Evolutionary conservation across 2,888 invertebrate species (phyloP).

Genomic region (Pristionchus mayeri): DNA sequence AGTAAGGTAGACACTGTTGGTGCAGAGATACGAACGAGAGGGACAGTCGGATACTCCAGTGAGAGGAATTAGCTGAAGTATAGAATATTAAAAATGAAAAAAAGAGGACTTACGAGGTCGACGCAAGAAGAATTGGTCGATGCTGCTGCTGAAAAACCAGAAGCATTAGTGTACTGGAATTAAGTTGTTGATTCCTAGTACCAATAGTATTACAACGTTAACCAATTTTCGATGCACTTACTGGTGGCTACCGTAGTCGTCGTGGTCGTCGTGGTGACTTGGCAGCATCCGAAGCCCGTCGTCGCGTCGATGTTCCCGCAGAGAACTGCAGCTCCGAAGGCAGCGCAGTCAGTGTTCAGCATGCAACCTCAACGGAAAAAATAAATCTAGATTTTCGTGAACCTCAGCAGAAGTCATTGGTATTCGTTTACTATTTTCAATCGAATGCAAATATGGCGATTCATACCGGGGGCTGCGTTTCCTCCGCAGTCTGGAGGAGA

Average conservation of each 20-base stretch:
- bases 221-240: neutral
- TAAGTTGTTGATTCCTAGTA: too few relatives aligned
- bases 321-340: neutral
- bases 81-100: neutral
- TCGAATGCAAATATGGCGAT: neutral
- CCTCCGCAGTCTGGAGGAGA: conserved; percentile 31
- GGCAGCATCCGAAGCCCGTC: neutral
- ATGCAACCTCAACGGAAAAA: neutral
- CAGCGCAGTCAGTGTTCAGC: neutral
- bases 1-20: neutral
- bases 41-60: conserved; percentile 20
- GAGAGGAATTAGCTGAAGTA: neutral
- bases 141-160: too few relatives aligned
- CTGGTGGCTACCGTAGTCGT: neutral
- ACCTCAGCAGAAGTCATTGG: too few relatives aligned
- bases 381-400: too few relatives aligned
- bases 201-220: too few relatives aligned
- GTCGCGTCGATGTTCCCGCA: conserved; percentile 28
- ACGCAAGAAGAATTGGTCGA: neutral
- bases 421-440: neutral
- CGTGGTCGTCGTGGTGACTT: neutral
- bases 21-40: conserved; percentile 27
- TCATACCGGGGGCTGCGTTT: neutral
- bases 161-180: too few relatives aligned
- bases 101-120: conserved; percentile 4